Evolutionary conservation across 2,113 vertebrate species (phyloP), one percentile per base, ranked within the genome.

Genomic region (Paramisgurnus dabryanus): DNA sequence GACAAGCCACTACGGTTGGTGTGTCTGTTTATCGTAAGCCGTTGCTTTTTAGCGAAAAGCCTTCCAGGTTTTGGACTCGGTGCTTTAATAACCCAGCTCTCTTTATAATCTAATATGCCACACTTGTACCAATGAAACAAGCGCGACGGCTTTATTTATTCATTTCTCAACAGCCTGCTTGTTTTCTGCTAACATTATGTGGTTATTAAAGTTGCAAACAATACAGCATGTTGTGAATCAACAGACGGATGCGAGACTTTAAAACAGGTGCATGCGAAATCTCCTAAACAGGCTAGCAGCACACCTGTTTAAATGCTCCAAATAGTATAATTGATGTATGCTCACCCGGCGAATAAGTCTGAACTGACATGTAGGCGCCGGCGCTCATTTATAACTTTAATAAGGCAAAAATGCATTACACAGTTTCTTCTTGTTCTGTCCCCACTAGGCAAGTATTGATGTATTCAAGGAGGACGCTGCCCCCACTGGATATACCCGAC

Each of bases 391-490:
- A 80, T 87, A 68, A 85, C 88, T 89, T 88, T 88, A 91, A 90
- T 88, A 85, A 88, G 85, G 70, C 82, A 34, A 86, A 88, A 87
- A 87, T 83, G 84, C 87, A 88, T 84, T 91, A 86, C 84, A 88
- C 88, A 84, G 85, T 89, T 91, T 91, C 88, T 85, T 89, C 88
- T 22, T 40, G 55, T 76, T 68, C 64, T 57, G 39, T 83, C 87
- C 87, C 89, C 90, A 90, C 89, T 85, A 87, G 83, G 86, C 86
- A 81, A 78, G 89, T 88, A 82, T 85, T 88, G 87, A 89, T 90
- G 87, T 88, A 91, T 91, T 87, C 80, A 89, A 87, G 81, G 79
- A 85, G 83, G 87, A 87, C 83, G 82, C 86, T 87, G 87, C 82
- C 82, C 86, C 65, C 74, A 85, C 87, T 85, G 83, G 87, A 89